These are phyloP conservation scores for Drosophila meridiana DNA, from an alignment of 2,888 invertebrate genomes.

Conservation along the genomic window DNA sequence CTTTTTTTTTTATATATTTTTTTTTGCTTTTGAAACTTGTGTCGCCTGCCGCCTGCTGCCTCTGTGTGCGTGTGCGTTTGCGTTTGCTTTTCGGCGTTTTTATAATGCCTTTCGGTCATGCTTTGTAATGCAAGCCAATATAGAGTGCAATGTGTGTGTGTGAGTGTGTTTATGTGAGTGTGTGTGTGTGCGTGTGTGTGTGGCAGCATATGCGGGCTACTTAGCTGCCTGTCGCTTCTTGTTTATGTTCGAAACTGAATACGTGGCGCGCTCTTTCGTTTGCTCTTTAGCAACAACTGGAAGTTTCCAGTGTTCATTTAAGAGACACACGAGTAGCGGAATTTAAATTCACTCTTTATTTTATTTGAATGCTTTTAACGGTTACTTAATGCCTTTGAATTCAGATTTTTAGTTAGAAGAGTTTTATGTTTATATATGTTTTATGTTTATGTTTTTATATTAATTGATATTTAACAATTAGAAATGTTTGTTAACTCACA, in stretches of 20 bases:
- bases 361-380: background rate
- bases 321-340: conserved; percentile 14
- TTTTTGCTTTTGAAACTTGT: conserved; percentile 33
- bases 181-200: conserved; percentile 17
- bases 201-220: conserved; percentile 43
- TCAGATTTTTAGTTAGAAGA: background rate
- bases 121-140: conserved; percentile 56
- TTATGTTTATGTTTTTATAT: too few species aligned
- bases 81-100: conserved; percentile 51
- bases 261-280: conserved; percentile 21
- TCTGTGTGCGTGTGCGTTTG: conserved; percentile 36
- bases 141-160: conserved; percentile 2
- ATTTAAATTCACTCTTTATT: conserved; percentile 1
- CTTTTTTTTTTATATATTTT: background rate
- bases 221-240: conserved; percentile 44
- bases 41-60: conserved; percentile 33
- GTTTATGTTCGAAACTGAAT: conserved; percentile 67
- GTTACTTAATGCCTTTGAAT: background rate
- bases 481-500: too few species aligned
- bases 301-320: conserved; percentile 48
- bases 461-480: too few species aligned
- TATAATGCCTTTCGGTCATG: conserved; percentile 58
- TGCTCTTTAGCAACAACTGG: conserved; percentile 48
- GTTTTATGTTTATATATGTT: too few species aligned
- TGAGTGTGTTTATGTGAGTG: background rate